Evolutionary conservation across 2,888 invertebrate species (phyloP), one percentile per base, ranked within the genome.

Genomic region (Hydropsyche betteni): DNA sequence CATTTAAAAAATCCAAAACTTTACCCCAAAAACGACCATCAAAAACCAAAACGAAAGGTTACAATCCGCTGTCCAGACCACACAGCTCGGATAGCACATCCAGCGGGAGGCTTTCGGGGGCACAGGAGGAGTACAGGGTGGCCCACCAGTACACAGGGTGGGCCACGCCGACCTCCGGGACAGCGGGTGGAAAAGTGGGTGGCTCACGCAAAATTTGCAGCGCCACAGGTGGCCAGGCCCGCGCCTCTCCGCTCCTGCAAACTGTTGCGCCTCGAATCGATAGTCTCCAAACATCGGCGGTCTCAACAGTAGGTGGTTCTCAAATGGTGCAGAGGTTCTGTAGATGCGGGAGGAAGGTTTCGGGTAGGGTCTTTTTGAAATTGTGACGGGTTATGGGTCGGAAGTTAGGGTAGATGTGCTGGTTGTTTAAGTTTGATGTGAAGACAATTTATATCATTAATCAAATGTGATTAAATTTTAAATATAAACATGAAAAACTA

Each of bases 161-260:
- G 74, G 51, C 69, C 58, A 8, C 53, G 53, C 12, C 14, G 10
- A 53, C n/a, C 53, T 33, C 33, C 61, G 61, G 52, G 38, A 52
- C 12, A 7, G 38, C 72, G 24, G 24, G 24, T 24, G 24, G 24
- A 24, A 24, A 24, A 76, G 71, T 33, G 61, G 52, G 75, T 76
- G 44, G 50, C 16, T 68, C 58, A 78, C 68, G 76, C 78, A 71
- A 78, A 78, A 78, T 76, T 78, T 78, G 69, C 71, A 76, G 69
- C 75, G 78, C 78, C 76, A 78, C 78, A 78, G 78, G 78, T 78
- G 78, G 75, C 71, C 64, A 12, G 64, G 64, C 61, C 33, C 61
- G 61, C 24, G 36, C 64, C 64, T 24, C 64, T 64, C 64, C 70
- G 24, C 69, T 16, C 24, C 68, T 68, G 76, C 75, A 75, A 76